Evolutionary conservation across 2,113 vertebrate genomes (phyloP).

Genomic region (Petromus typicus): DNA sequence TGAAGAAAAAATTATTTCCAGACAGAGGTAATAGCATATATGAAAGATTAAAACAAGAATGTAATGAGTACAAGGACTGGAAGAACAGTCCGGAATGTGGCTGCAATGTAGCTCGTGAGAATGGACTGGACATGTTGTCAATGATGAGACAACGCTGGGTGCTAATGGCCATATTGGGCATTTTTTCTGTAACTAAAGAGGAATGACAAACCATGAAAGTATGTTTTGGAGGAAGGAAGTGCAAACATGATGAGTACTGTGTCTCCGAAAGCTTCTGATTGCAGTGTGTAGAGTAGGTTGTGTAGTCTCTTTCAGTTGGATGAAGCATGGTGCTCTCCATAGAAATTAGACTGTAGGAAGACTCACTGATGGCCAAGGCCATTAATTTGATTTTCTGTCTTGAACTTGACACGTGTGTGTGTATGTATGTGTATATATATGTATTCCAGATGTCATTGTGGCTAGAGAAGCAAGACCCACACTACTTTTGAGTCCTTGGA

Average conservation of each 20-base stretch:
- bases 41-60: not conserved
- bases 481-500: not conserved
- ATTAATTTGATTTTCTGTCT: not conserved
- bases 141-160: not conserved
- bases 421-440: too few relatives aligned
- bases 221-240: not conserved
- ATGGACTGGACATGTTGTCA: not conserved
- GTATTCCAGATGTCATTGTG: not conserved
- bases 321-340: not conserved
- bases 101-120: not conserved
- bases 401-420: not conserved
- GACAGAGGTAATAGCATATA: not conserved
- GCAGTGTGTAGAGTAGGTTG: not conserved
- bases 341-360: not conserved
- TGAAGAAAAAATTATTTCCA: not conserved
- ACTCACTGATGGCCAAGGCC: not conserved
- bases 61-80: not conserved
- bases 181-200: not conserved
- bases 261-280: not conserved
- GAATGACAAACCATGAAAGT: not conserved
- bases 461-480: not conserved
- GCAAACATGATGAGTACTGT: not conserved
- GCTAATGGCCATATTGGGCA: not conserved
- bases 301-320: not conserved
- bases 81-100: not conserved